A percentile compares a stretch with the other conserved stretches of the same genome.
Conservation (phyloP, 2,797 vertebrate genomes). For the Diglossa cyanea region DNA sequence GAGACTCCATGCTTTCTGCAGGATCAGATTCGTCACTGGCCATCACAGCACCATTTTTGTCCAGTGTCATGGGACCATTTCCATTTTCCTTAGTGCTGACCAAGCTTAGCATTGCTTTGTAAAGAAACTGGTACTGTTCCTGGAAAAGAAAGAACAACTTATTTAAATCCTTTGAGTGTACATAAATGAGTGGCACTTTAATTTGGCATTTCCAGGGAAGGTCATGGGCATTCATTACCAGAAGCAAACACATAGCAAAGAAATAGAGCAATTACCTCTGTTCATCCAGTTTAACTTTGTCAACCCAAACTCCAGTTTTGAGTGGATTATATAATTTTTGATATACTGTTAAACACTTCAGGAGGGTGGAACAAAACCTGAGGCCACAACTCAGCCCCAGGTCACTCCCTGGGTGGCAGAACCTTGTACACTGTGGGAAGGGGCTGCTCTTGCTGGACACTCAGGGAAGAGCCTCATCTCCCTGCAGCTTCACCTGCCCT, state of each 20-base stretch:
- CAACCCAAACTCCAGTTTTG: neutral
- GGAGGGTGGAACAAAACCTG: neutral
- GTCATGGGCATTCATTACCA: neutral
- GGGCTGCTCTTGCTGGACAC: neutral
- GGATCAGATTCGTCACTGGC: slow-evolving; percentile 90
- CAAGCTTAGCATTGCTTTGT: slow-evolving; percentile 93
- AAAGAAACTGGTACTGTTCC: slow-evolving; percentile 95
- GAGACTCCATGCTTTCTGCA: slow-evolving; percentile 92
- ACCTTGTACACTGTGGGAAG: neutral
- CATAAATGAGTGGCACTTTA: neutral
- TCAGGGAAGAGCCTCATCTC: neutral
- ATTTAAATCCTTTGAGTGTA: neutral
- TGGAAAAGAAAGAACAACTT: slow-evolving; percentile 66
- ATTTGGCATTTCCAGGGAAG: neutral
- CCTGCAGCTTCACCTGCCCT: neutral
- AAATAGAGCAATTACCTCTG: neutral
- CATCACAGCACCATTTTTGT: slow-evolving; percentile 86
- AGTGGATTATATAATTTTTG: neutral
- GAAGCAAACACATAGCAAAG: neutral
- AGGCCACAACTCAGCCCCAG: neutral
- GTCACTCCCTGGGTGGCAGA: neutral
- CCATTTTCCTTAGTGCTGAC: slow-evolving; percentile 88
- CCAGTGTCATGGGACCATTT: slow-evolving; percentile 80
- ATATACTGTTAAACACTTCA: neutral
- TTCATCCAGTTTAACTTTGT: neutral